These are phyloP conservation scores for Trachemys scripta DNA, from an alignment of 2,113 vertebrate species.

Conservation along the genomic window DNA sequence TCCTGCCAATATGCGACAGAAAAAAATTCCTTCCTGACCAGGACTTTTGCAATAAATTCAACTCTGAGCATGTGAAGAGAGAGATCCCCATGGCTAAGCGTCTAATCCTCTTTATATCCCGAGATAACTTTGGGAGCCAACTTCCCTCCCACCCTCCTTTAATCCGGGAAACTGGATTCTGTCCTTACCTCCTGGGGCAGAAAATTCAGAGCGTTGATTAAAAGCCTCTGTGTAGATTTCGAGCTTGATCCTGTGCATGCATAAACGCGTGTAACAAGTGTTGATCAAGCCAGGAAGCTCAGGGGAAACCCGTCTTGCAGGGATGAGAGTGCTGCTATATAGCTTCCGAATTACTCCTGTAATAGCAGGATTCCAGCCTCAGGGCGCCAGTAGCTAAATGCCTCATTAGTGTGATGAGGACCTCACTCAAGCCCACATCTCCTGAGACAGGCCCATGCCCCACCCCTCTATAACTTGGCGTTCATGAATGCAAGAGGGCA, in stretches of 20 bases:
- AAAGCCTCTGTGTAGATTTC: constrained; percentile 52
- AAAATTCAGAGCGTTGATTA: constrained; percentile 58
- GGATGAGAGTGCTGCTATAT: background rate
- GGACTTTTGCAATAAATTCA: constrained; percentile 36
- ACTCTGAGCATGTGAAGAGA: constrained; percentile 59
- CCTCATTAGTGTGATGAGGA: background rate
- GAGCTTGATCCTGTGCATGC: background rate
- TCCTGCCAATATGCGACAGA: background rate
- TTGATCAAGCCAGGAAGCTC: background rate
- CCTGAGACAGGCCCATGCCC: background rate
- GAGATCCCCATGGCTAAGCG: background rate
- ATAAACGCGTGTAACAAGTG: background rate
- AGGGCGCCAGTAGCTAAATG: background rate
- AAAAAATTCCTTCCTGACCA: constrained; percentile 42
- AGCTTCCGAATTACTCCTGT: background rate
- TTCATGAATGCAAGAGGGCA: background rate
- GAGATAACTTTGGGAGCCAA: constrained; percentile 46
- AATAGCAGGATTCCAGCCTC: accelerated
- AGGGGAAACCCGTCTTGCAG: background rate
- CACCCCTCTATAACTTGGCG: background rate
- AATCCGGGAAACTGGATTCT: constrained; percentile 63
- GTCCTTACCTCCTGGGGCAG: constrained; percentile 42
- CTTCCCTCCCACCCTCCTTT: constrained; percentile 30
- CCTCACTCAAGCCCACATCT: background rate
- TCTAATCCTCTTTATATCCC: constrained; percentile 41